Percentiles rank a stretch among this genome's conserved stretches.
These are phyloP conservation scores for Wasmannia auropunctata DNA, from an alignment of 1,140 invertebrate genomes.

Conservation along the genomic window DNA sequence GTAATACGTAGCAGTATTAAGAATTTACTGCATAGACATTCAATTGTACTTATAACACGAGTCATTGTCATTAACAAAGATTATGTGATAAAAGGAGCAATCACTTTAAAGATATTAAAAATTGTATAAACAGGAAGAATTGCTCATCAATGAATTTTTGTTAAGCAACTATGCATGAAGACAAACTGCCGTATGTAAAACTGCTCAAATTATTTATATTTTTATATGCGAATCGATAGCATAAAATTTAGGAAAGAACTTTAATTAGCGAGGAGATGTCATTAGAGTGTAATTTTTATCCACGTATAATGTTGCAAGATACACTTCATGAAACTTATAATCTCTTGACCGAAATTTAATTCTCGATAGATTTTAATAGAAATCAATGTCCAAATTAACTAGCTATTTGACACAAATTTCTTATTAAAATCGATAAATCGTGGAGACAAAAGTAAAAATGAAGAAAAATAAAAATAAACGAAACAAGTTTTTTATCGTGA, in stretches of 20 bases:
- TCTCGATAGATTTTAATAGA: too few species aligned
- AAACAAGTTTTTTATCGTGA: background rate
- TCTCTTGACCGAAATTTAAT: background rate
- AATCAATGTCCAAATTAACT: background rate
- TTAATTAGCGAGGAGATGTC: background rate
- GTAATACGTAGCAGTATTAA: too few species aligned
- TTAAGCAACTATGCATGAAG: background rate
- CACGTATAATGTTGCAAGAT: background rate
- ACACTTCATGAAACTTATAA: background rate
- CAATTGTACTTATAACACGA: too few species aligned
- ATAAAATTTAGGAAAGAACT: background rate
- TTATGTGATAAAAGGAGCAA: too few species aligned
- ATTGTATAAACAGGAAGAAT: background rate
- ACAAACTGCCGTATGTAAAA: background rate
- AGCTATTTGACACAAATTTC: background rate
- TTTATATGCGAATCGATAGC: background rate
- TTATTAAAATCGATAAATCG: background rate
- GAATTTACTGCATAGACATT: too few species aligned
- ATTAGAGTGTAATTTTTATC: background rate
- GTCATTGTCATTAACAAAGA: too few species aligned
- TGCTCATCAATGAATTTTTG: background rate
- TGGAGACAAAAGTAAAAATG: background rate
- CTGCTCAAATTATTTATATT: background rate
- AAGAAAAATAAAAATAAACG: background rate
- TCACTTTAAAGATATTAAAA: background rate